Percentiles rank a stretch among this genome's conserved stretches.
Evolutionary conservation across 2,888 invertebrate species (phyloP).

Genomic region (Gari tellinella): DNA sequence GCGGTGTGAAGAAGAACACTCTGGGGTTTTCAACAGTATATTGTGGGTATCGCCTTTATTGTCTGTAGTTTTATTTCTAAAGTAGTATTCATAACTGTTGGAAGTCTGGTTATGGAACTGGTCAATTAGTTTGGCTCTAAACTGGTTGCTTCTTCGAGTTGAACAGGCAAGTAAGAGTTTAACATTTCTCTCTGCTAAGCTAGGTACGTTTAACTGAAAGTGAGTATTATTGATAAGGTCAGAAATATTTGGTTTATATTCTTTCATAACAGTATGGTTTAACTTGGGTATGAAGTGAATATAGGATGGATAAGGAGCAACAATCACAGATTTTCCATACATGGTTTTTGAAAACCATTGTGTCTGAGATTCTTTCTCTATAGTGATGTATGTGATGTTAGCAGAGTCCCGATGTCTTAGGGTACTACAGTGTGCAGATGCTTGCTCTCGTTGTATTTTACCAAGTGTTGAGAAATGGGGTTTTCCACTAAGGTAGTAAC

Average conservation of each 20-base stretch:
- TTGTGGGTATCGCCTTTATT: slow-evolving; percentile 18
- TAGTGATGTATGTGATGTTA: slow-evolving; percentile 66
- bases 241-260: slow-evolving; percentile 18
- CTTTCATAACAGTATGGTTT: slow-evolving; percentile 21
- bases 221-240: slow-evolving; percentile 22
- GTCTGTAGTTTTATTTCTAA: slow-evolving; percentile 3
- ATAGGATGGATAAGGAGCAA: slow-evolving; percentile 77
- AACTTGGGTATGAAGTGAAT: slow-evolving; percentile 61
- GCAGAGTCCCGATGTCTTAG: slow-evolving; percentile 51
- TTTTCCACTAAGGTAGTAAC: slow-evolving; percentile 54
- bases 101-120: slow-evolving; percentile 64
- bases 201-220: slow-evolving; percentile 40
- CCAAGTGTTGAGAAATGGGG: slow-evolving; percentile 72
- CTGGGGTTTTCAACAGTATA: slow-evolving; percentile 55
- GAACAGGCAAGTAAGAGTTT: slow-evolving; percentile 71
- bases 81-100: slow-evolving; percentile 43
- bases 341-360: slow-evolving; percentile 15
- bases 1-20: slow-evolving; percentile 47
- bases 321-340: slow-evolving; percentile 54
- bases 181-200: slow-evolving; percentile 57
- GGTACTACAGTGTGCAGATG: slow-evolving; percentile 57
- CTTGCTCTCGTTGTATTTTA: slow-evolving; percentile 74
- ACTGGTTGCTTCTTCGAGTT: slow-evolving; percentile 61
- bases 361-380: slow-evolving; percentile 67
- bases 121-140: slow-evolving; percentile 67